Conservation (phyloP, 2,113 vertebrate species). For the Odocoileus hemionus region DNA sequence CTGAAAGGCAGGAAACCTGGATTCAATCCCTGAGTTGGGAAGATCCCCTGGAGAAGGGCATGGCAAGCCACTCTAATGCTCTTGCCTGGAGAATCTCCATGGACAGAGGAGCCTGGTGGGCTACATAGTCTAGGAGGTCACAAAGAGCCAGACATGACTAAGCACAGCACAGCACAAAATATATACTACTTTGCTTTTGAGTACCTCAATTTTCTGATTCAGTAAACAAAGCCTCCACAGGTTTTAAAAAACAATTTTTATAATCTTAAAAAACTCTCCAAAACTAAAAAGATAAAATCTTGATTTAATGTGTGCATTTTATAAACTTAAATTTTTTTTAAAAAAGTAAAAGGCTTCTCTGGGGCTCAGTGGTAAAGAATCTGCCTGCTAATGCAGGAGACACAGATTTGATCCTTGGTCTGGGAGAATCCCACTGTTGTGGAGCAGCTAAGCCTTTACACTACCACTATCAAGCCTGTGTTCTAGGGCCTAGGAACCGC, state of each 20-base stretch:
- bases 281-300: not conserved
- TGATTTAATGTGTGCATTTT: not conserved
- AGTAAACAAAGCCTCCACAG: not conserved
- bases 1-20: not conserved
- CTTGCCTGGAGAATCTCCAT: not conserved
- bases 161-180: not conserved
- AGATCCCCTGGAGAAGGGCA: not conserved
- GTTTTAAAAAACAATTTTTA: not conserved
- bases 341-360: not conserved
- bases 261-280: not conserved
- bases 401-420: not conserved
- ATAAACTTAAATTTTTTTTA: not conserved
- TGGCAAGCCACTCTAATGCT: not conserved
- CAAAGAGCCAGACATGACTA: fast-evolving
- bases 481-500: fast-evolving
- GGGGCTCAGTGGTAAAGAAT: not conserved
- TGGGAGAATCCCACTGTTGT: not conserved
- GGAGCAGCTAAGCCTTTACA: not conserved
- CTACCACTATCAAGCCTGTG: not conserved
- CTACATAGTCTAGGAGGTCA: not conserved
- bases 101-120: not conserved
- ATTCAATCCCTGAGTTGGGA: not conserved
- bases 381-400: not conserved
- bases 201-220: not conserved
- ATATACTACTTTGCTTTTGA: not conserved